These are phyloP conservation scores for Camelus dromedarius DNA, from an alignment of 2,113 vertebrate genomes.

Conservation along the genomic window DNA sequence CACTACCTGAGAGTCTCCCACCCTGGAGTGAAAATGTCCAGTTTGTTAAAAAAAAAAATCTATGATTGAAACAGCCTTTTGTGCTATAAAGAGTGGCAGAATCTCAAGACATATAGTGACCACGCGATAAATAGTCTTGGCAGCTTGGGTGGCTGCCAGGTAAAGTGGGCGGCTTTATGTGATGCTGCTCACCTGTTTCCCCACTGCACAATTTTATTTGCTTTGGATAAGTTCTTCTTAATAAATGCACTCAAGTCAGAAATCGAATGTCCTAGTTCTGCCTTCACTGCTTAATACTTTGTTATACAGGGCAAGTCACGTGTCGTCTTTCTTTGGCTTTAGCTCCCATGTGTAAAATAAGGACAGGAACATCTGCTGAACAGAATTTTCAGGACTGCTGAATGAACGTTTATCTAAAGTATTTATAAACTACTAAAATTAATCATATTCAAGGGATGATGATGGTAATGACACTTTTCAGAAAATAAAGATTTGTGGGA, in stretches of 20 bases:
- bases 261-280: neutral
- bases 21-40: conserved; percentile 17
- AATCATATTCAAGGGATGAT: neutral
- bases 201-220: neutral
- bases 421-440: neutral
- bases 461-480: neutral
- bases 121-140: neutral
- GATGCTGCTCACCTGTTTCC: neutral
- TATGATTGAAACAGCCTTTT: conserved; percentile 46
- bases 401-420: neutral
- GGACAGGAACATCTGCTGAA: neutral
- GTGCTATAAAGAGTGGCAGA: neutral
- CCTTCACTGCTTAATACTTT: neutral
- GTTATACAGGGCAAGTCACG: neutral
- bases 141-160: neutral
- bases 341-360: neutral
- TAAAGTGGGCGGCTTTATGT: neutral
- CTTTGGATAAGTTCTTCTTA: conserved; percentile 13
- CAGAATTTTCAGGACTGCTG: neutral
- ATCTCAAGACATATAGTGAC: neutral
- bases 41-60: conserved; percentile 60
- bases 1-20: neutral
- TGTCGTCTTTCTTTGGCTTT: neutral
- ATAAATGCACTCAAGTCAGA: neutral
- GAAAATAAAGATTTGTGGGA: neutral